Evolutionary conservation across 2,797 vertebrate species (phyloP).

Genomic region (Muraenolepis orangiensis): DNA sequence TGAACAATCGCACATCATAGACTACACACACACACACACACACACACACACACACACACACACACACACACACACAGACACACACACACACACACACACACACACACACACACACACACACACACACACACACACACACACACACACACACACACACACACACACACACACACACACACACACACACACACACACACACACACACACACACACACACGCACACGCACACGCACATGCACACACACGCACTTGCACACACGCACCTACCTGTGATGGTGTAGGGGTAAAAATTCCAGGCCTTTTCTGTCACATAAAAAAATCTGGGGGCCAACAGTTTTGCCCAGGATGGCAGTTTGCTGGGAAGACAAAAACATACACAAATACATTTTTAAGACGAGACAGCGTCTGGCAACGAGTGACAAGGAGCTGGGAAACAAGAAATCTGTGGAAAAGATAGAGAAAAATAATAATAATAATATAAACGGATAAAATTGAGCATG

Average conservation of each 20-base stretch:
- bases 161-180: slow-evolving; percentile 11
- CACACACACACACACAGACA: slow-evolving; percentile 19
- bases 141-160: slow-evolving; percentile 7
- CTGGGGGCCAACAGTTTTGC: slow-evolving; percentile 72
- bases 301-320: slow-evolving; percentile 81
- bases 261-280: slow-evolving; percentile 75
- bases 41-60: neutral
- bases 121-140: slow-evolving; percentile 1
- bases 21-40: slow-evolving; percentile 6
- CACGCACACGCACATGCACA: neutral
- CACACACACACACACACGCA: neutral
- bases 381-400: slow-evolving; percentile 7
- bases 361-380: slow-evolving; percentile 23
- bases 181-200: neutral
- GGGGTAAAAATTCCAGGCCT: slow-evolving; percentile 84
- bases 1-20: slow-evolving; percentile 11
- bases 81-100: neutral
- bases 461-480: neutral
- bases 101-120: neutral
- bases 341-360: slow-evolving; percentile 80
- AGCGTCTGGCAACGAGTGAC: neutral
- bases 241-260: neutral
- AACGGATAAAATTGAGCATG: neutral
- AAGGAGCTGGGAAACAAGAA: neutral
- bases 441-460: neutral